Base-by-base conservation (phyloP, 2,113 vertebrate species). In the Lanius collurio region DNA sequence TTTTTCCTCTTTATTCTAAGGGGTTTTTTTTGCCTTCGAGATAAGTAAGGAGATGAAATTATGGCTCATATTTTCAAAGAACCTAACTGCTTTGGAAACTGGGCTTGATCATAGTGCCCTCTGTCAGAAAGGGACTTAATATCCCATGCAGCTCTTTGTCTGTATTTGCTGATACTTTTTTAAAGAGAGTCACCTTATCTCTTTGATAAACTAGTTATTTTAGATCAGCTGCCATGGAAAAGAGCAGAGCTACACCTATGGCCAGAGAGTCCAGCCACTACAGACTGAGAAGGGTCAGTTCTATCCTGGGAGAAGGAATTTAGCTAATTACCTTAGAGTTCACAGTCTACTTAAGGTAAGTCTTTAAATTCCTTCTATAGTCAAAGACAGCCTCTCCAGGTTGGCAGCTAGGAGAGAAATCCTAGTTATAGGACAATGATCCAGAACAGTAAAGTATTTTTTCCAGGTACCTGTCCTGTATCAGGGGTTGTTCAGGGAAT, bases 391-490 rank as follows among this genome's bases (percentile, higher is more conserved):
- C 3, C 15, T 75, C 19, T 67, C 8, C 22, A 69, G 17, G 6
- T 2, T n/a, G 28, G 10, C 13, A 82, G 0, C 6, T 17, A 52
- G 26, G 35, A 68, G 15, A 83, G 22, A 28, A 76, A 76, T 76
- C 20, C 44, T 71, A 37, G 7, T 41, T 79, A 47, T 17, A 82
- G 46, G n/a, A 52, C 13, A 80, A 59, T 14, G 39, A 74, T 46
- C 13, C 33, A 47, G 62, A 90, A 83, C 3, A 60, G 4, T 21
- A 10, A 93, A 64, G 9, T 27, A 50, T 50, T 21, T 77, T 68
- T 70, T 27, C 0, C 0, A 87, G 18, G 4, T 20, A 6, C 7
- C 10, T 67, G 12, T 56, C 13, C 41, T 3, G 4, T 71, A 21
- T 14, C 23, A 69, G n/a, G 5, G 8, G 10, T 37, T 69, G 9